Evolutionary conservation across 2,888 invertebrate genomes (phyloP).

Genomic region (Formica aserva): DNA sequence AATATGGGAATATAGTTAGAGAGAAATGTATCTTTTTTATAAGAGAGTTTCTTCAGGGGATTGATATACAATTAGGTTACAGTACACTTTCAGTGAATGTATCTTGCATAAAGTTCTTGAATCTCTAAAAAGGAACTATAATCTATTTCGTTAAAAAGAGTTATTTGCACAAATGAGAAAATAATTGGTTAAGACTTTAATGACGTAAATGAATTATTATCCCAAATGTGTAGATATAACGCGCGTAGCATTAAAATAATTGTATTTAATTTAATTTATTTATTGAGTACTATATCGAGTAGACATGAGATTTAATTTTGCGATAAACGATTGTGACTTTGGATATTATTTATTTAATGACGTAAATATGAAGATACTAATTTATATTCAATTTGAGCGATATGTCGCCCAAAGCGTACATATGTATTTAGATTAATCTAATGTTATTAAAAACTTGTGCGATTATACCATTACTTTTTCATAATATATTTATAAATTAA

Average conservation of each 20-base stretch:
- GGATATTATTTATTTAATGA: conserved; percentile 63
- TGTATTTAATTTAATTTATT: conserved; percentile 39
- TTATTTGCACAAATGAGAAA: not conserved
- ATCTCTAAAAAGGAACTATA: not conserved
- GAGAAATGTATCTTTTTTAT: not conserved
- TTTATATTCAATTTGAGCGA: conserved; percentile 58
- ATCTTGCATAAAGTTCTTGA: not conserved
- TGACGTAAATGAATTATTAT: conserved; percentile 11
- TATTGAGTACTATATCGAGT: not conserved
- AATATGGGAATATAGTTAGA: conserved; percentile 4
- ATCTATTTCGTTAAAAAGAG: not conserved
- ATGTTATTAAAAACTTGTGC: conserved; percentile 19
- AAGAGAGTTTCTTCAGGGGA: not conserved
- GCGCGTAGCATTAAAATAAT: conserved; percentile 4
- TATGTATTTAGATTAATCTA: conserved; percentile 25
- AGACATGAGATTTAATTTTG: conserved; percentile 11
- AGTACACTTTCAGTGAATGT: not conserved
- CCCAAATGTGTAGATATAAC: not conserved
- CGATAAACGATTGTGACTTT: not conserved
- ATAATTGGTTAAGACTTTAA: conserved; percentile 14
- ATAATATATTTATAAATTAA: conserved; percentile 16
- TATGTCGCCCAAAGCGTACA: not conserved
- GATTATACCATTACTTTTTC: conserved; percentile 5
- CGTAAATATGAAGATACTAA: conserved; percentile 43
- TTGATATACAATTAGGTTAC: not conserved